Evolutionary conservation across 2,797 vertebrate genomes (phyloP).

Genomic region (Rallus crepitans): DNA sequence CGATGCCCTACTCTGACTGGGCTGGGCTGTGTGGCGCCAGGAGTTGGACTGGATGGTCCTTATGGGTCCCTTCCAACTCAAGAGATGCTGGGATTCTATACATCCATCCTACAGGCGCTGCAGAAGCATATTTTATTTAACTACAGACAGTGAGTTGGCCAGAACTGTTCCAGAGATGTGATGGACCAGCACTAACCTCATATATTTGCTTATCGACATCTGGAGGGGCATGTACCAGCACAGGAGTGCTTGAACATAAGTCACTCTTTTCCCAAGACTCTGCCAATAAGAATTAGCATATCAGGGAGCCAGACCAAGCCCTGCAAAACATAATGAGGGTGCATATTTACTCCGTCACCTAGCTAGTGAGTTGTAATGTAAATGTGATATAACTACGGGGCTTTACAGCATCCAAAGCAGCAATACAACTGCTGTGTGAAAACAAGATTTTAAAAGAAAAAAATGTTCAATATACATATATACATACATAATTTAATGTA

Average conservation of each 20-base stretch:
- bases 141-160: background rate
- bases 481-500: background rate
- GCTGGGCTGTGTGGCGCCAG: too few relatives aligned
- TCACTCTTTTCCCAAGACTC: background rate
- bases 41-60: too few relatives aligned
- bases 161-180: background rate
- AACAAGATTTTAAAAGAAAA: background rate
- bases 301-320: background rate
- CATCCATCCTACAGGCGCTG: background rate
- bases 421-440: background rate
- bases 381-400: background rate
- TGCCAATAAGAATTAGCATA: background rate
- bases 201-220: background rate
- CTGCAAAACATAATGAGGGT: rapidly evolving
- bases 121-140: background rate
- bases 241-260: rapidly evolving
- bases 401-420: conserved; percentile 7
- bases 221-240: rapidly evolving
- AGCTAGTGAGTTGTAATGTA: background rate
- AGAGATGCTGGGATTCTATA: too few relatives aligned
- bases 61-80: too few relatives aligned
- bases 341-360: background rate
- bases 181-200: background rate
- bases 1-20: too few relatives aligned
- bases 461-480: background rate